phyloP scores from a whole-genome alignment of 2,797 vertebrate species.

The Prionace glauca region DNA sequence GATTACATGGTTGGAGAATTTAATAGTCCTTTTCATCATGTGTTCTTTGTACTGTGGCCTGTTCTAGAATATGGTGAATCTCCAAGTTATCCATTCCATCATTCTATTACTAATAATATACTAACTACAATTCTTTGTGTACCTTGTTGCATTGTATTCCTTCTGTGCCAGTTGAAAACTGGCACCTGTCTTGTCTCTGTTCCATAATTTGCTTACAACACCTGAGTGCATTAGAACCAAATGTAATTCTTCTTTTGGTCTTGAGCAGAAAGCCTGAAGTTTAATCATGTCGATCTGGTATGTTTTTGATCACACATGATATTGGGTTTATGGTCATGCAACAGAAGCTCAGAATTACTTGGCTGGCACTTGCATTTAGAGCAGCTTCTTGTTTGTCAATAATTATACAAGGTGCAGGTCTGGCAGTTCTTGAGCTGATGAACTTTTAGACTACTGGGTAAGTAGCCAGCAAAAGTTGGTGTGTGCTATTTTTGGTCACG shows the following conservation, averaged over 20 bases:
- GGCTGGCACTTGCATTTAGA: too few species aligned
- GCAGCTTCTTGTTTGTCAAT: neutral
- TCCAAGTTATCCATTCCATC: neutral
- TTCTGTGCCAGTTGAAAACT: neutral
- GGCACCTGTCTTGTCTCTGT: neutral
- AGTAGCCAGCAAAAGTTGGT: neutral
- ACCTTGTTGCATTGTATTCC: neutral
- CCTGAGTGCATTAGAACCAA: neutral
- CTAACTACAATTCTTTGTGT: neutral
- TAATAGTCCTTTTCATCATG: neutral
- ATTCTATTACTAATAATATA: neutral
- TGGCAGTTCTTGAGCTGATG: neutral
- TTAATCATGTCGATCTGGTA: neutral
- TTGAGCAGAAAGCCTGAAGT: neutral
- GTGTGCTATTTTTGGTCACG: slow-evolving; percentile 30
- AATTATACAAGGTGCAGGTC: neutral
- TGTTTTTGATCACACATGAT: neutral
- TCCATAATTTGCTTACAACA: neutral
- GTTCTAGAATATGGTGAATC: neutral
- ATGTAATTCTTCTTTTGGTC: neutral
- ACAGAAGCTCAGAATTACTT: neutral
- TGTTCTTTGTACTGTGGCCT: neutral
- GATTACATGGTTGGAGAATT: neutral
- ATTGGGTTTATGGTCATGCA: too few species aligned
- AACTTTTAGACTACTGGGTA: neutral